phyloP scores from a whole-genome alignment of 2,888 invertebrate genomes.

The Cephalotes varians region DNA sequence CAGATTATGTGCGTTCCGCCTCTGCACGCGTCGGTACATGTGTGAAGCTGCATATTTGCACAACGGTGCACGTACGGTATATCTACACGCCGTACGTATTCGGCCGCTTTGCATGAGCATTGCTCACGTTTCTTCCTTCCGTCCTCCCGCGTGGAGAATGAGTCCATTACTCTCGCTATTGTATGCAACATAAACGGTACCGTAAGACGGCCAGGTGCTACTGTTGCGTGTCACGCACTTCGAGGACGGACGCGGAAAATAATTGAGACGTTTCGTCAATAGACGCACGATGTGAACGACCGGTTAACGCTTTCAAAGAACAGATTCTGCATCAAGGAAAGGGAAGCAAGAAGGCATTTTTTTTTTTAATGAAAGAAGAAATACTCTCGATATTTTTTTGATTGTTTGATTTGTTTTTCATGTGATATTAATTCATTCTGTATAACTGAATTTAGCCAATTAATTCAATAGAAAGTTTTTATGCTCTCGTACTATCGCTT shows the following conservation, averaged over 20 bases:
- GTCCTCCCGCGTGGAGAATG: not conserved
- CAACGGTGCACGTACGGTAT: constrained; percentile 28
- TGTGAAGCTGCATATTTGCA: constrained; percentile 25
- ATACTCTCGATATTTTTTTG: not conserved
- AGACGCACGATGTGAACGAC: constrained; percentile 1
- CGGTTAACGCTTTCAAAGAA: not conserved
- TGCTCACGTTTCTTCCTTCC: constrained; percentile 43
- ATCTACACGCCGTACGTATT: constrained; percentile 3
- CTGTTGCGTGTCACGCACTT: constrained; percentile 23
- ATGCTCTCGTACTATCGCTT: not conserved
- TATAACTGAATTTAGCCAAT: not conserved
- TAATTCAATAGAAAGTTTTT: not conserved
- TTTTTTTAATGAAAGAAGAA: not conserved
- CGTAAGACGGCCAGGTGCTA: constrained; percentile 28
- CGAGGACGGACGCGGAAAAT: constrained; percentile 23
- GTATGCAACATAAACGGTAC: constrained; percentile 56
- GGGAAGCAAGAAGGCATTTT: not conserved
- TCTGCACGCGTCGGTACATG: constrained; percentile 17
- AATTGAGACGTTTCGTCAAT: constrained; percentile 13
- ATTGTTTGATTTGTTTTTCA: not conserved
- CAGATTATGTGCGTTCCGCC: not conserved
- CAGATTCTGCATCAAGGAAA: not conserved
- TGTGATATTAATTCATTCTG: not conserved
- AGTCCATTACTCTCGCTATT: constrained; percentile 55
- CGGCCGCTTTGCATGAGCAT: constrained; percentile 27